Base-by-base conservation (phyloP, 1,140 invertebrate genomes). In the Cephus cinctus region DNA sequence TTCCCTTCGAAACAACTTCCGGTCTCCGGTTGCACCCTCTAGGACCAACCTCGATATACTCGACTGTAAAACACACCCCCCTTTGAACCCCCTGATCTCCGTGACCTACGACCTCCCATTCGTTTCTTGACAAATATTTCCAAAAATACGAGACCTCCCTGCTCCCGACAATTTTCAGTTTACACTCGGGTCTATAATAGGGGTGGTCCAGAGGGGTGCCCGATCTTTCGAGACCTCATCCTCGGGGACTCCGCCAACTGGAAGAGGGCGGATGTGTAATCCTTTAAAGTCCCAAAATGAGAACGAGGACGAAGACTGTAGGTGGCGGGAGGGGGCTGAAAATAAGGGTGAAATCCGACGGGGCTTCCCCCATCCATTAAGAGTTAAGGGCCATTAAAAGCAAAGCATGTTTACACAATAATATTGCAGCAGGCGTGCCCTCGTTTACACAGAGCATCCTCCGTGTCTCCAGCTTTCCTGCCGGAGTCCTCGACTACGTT, bases 381-480 rank as follows among this genome's bases (percentile, higher is more conserved):
- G 34, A 36, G 34, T 36, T 36, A 36, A 36, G 34, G 34, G 34
- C 34, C 34, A 36, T 36, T 36, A 36, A 36, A 36, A 36, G 34
- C 34, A 36, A 14, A 36, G 34, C 34, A 36, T 36, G 34, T 36
- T 36, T 36, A 36, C 34, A 36, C 34, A 36, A 36, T 36, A 36
- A 36, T 36, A 36, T 36, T 36, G 34, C 34, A 36, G 34, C 14
- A 18, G 34, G 34, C 9, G 34, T 18, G 15, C 34, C 34, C 34
- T 18, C 19, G 34, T 36, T 36, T 12, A 36, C 11, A 36, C 34
- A 36, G 34, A 15, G 34, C 34, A 36, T 36, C 34, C 34, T 36
- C 34, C 19, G 19, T 36, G 34, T 15, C 14, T 36, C 34, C 19
- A 15, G n/a, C 34, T 36, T 9, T 18, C 19, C 34, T 11, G 34